A percentile compares a stretch with the other conserved stretches of the same genome.
phyloP scores from a whole-genome alignment of 2,888 invertebrate species.

The Melipona beecheii region DNA sequence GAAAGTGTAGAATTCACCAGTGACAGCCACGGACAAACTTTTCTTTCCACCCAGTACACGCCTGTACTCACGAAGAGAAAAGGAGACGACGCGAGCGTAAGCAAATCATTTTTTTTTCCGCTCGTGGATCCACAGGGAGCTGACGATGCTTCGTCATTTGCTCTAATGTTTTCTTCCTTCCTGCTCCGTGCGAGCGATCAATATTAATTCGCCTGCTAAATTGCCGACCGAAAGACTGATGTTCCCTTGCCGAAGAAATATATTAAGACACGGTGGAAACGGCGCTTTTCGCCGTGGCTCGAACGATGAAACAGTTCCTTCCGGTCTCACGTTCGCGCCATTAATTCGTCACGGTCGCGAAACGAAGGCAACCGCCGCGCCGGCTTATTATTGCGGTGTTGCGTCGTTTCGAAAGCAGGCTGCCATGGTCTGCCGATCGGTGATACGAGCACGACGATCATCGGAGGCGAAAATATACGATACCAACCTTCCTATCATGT shows the following conservation, averaged over 20 bases:
- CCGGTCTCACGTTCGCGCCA: neutral
- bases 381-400: neutral
- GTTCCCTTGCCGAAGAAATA: constrained; percentile 24
- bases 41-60: too few relatives aligned
- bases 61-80: neutral
- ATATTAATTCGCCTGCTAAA: constrained; percentile 53
- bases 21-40: too few relatives aligned
- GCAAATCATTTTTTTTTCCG: constrained; percentile 3
- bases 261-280: constrained; percentile 49
- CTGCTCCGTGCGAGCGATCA: constrained; percentile 34
- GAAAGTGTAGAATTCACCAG: too few relatives aligned
- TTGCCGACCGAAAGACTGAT: constrained; percentile 39
- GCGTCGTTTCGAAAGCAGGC: neutral
- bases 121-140: neutral
- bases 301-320: constrained; percentile 33
- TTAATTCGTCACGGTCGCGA: constrained; percentile 27
- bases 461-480: neutral
- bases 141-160: constrained; percentile 38
- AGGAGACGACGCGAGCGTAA: neutral
- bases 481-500: neutral
- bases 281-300: constrained; percentile 18
- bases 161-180: constrained; percentile 42
- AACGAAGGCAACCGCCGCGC: constrained; percentile 16
- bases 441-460: neutral
- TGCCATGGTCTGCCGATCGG: neutral